Evolutionary conservation across 2,888 invertebrate genomes (phyloP).

Genomic region (Watsonalla binaria): DNA sequence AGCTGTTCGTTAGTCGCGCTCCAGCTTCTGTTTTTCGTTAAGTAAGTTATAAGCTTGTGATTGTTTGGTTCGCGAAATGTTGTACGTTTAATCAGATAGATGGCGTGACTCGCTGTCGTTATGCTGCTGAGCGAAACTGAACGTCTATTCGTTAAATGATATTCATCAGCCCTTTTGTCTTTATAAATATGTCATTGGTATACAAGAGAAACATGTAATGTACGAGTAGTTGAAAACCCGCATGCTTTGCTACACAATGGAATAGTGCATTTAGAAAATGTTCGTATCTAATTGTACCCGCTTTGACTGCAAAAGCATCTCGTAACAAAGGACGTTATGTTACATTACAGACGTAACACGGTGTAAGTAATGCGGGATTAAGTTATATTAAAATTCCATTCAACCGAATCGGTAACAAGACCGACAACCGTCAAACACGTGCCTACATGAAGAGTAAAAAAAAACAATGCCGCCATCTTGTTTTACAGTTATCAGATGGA

Average conservation of each 20-base stretch:
- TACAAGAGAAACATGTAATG: slow-evolving; percentile 57
- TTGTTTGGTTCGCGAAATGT: slow-evolving; percentile 56
- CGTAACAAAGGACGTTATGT: slow-evolving; percentile 27
- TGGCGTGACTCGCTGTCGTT: slow-evolving; percentile 76
- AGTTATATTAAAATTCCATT: slow-evolving; percentile 25
- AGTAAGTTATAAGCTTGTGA: slow-evolving; percentile 75
- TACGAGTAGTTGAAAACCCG: slow-evolving; percentile 56
- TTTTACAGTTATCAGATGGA: slow-evolving; percentile 56
- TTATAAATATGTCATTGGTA: slow-evolving; percentile 72
- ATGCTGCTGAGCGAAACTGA: slow-evolving; percentile 63
- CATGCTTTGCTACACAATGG: slow-evolving; percentile 47
- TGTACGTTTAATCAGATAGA: slow-evolving; percentile 71
- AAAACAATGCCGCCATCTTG: slow-evolving; percentile 66
- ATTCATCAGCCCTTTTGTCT: slow-evolving; percentile 73
- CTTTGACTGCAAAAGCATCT: slow-evolving; percentile 37
- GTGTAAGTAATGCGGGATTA: not conserved
- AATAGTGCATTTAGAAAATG: slow-evolving; percentile 33
- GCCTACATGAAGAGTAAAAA: slow-evolving; percentile 42
- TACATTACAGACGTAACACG: not conserved
- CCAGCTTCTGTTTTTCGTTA: slow-evolving; percentile 69
- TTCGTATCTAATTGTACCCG: slow-evolving; percentile 11
- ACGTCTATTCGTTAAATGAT: slow-evolving; percentile 76
- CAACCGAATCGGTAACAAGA: slow-evolving; percentile 28
- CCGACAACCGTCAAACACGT: slow-evolving; percentile 60
- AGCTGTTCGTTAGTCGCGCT: slow-evolving; percentile 64